These are phyloP conservation scores for Zaprionus gabonicus DNA, from an alignment of 1,140 invertebrate genomes.

Conservation along the genomic window DNA sequence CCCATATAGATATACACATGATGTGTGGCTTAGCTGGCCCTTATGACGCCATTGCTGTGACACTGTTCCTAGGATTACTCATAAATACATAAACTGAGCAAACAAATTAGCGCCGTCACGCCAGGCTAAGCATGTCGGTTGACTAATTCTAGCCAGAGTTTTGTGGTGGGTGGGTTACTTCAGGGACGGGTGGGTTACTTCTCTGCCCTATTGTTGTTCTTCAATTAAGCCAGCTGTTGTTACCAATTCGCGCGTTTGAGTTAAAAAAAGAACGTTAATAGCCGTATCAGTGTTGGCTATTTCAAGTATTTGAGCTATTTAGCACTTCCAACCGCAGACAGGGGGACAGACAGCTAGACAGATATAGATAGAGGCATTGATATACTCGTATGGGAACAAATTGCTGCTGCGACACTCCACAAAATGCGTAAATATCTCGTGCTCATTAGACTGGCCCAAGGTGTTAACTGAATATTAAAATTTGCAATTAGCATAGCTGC, in stretches of 20 bases:
- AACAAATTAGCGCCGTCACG: conserved; percentile 76
- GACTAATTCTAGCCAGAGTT: conserved; percentile 21
- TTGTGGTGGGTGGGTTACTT: conserved; percentile 26
- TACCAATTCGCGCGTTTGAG: conserved; percentile 35
- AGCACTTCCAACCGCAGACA: conserved; percentile 55
- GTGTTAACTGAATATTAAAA: conserved; percentile 55
- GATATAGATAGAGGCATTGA: background rate
- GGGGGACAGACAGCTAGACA: conserved; percentile 42
- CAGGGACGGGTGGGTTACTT: background rate
- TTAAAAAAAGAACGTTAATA: conserved; percentile 38
- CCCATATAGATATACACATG: background rate
- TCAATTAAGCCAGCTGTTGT: conserved; percentile 37
- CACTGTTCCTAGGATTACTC: conserved; percentile 54
- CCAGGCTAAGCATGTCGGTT: conserved; percentile 58
- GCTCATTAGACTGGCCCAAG: conserved; percentile 8
- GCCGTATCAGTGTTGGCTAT: conserved; percentile 47
- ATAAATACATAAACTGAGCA: conserved; percentile 49
- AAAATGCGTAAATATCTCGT: conserved; percentile 4
- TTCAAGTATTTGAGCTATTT: conserved; percentile 53
- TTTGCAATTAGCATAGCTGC: conserved; percentile 56
- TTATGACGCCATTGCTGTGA: conserved; percentile 72
- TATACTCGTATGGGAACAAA: background rate
- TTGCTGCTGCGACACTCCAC: conserved; percentile 16
- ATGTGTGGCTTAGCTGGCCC: conserved; percentile 21
- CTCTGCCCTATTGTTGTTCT: background rate